Percentiles rank a stretch among this genome's conserved stretches.
phyloP scores from a whole-genome alignment of 2,113 vertebrate species.

The Forbesichthys papilliferus region DNA sequence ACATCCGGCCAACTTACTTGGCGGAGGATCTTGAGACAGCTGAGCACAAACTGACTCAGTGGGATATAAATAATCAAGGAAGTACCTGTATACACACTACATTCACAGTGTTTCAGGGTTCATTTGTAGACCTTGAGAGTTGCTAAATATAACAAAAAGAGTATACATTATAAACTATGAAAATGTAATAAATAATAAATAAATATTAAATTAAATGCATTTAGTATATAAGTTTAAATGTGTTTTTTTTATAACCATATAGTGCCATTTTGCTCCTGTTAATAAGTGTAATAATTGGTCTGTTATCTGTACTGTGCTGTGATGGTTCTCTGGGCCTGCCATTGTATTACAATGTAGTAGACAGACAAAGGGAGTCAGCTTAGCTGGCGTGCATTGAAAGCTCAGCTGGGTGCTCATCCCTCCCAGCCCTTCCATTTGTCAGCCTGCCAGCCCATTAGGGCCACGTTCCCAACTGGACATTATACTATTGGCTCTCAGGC shows the following conservation, averaged over 20 bases:
- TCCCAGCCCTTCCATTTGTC: neutral
- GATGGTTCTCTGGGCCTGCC: neutral
- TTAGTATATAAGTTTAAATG: too few relatives aligned
- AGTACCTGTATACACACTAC: neutral
- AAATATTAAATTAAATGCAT: too few relatives aligned
- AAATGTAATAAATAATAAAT: too few relatives aligned
- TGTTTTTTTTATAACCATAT: too few relatives aligned
- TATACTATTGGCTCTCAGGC: conserved; percentile 33
- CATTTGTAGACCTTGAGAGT: too few relatives aligned
- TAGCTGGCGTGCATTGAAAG: conserved; percentile 38
- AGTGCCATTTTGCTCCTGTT: neutral
- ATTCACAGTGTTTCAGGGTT: too few relatives aligned
- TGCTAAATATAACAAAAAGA: too few relatives aligned
- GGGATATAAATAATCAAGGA: neutral
- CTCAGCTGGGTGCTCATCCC: conserved; percentile 40
- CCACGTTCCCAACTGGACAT: conserved; percentile 31
- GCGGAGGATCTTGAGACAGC: neutral
- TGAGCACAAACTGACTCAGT: neutral
- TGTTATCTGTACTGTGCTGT: too few relatives aligned
- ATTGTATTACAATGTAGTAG: conserved; percentile 12
- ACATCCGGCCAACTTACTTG: neutral
- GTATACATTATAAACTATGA: too few relatives aligned
- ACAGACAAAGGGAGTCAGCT: conserved; percentile 8
- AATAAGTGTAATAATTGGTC: too few relatives aligned
- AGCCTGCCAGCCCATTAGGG: conserved; percentile 15